These are phyloP conservation scores for Centropyge bicolor DNA, from an alignment of 2,797 vertebrate genomes.

Conservation along the genomic window DNA sequence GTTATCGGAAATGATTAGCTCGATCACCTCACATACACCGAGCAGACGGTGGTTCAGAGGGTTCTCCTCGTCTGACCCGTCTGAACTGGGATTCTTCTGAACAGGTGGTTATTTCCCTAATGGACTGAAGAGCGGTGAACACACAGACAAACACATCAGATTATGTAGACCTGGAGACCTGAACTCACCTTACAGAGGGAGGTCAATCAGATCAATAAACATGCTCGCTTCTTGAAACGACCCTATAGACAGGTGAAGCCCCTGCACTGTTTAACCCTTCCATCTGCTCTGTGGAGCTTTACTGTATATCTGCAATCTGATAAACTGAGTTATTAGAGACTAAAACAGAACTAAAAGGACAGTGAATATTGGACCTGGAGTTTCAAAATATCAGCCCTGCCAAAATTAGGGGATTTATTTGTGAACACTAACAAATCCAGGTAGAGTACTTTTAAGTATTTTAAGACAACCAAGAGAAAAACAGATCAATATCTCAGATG, in stretches of 20 bases:
- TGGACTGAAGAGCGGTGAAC: constrained; percentile 29
- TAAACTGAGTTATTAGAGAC: too few species aligned
- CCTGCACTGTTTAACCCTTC: neutral
- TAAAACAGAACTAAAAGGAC: too few species aligned
- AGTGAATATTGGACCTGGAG: too few species aligned
- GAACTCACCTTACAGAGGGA: constrained; percentile 30
- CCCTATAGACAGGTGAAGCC: neutral
- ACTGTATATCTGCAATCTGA: too few species aligned
- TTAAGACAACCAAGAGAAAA: too few species aligned
- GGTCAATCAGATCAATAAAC: constrained; percentile 41
- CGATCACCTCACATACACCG: constrained; percentile 18
- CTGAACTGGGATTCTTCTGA: constrained; percentile 36
- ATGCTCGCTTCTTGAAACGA: constrained; percentile 10
- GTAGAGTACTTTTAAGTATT: too few species aligned
- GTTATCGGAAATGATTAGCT: constrained; percentile 21
- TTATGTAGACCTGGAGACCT: constrained; percentile 35
- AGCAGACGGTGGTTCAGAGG: constrained; percentile 30
- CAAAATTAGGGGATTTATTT: too few species aligned
- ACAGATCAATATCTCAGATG: neutral
- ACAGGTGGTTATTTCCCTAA: constrained; percentile 61
- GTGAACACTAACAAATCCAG: too few species aligned
- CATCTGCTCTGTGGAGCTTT: neutral
- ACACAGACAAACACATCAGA: constrained; percentile 34
- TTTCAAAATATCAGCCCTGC: too few species aligned
- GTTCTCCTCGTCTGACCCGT: constrained; percentile 47